These are phyloP conservation scores for Parnassius glacialis DNA, from an alignment of 2,888 invertebrate species.

Conservation along the genomic window DNA sequence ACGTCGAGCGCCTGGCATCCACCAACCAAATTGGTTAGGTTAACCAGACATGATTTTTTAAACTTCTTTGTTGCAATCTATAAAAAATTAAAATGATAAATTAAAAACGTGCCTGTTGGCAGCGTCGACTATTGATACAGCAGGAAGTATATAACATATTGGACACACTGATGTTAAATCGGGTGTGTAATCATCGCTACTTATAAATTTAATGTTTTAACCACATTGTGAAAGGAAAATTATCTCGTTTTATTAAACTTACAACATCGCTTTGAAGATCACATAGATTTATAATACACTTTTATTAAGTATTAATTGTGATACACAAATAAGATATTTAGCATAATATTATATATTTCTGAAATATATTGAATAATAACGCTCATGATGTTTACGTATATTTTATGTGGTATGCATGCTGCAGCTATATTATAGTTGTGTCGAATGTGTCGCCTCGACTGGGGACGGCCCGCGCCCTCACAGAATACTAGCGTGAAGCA, in stretches of 20 bases:
- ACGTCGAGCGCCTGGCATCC: too few relatives aligned
- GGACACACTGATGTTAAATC: constrained; percentile 31
- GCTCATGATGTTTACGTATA: too few relatives aligned
- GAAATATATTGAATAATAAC: too few relatives aligned
- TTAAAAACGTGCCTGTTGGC: constrained; percentile 13
- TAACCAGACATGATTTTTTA: too few relatives aligned
- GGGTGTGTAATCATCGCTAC: constrained; percentile 35
- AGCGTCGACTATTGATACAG: constrained; percentile 20
- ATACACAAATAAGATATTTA: too few relatives aligned
- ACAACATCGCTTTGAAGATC: neutral
- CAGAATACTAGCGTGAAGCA: too few relatives aligned
- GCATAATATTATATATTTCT: too few relatives aligned
- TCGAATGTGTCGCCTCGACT: too few relatives aligned
- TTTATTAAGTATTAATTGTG: neutral
- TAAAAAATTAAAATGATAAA: constrained; percentile 19
- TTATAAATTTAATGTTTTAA: constrained; percentile 14
- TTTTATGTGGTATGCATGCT: too few relatives aligned
- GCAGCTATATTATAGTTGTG: too few relatives aligned
- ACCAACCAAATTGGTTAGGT: too few relatives aligned
- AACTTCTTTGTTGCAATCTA: constrained; percentile 7
- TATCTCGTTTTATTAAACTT: constrained; percentile 6
- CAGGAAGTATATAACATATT: constrained; percentile 37
- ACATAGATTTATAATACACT: neutral
- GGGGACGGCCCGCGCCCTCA: too few relatives aligned
- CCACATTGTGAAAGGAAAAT: constrained; percentile 8